Evolutionary conservation across 2,888 invertebrate species (phyloP).

Genomic region (Caenorhabditis sulstoni): DNA sequence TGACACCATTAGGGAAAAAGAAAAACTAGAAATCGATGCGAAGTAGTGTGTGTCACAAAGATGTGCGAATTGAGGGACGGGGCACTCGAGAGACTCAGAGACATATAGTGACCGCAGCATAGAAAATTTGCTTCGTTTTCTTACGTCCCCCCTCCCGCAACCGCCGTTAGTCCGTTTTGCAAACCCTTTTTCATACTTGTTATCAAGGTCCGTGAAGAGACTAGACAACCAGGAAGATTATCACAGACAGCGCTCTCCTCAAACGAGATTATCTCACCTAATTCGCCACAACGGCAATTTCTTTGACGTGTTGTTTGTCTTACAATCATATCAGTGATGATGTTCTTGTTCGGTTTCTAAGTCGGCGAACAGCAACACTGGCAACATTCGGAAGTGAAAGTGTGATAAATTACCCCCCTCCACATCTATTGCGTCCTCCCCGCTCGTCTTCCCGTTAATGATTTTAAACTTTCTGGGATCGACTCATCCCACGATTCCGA

Average conservation of each 20-base stretch:
- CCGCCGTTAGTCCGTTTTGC: slow-evolving; percentile 4
- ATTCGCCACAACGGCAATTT: slow-evolving; percentile 28
- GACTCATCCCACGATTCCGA: slow-evolving; percentile 11
- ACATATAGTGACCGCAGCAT: slow-evolving; percentile 47
- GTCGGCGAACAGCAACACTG: slow-evolving; percentile 38
- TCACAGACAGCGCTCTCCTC: slow-evolving; percentile 39
- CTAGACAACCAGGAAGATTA: slow-evolving; percentile 19
- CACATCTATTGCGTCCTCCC: slow-evolving; percentile 26
- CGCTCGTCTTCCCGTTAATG: slow-evolving; percentile 38
- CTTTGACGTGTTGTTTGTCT: slow-evolving; percentile 36
- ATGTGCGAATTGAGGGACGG: slow-evolving; percentile 55
- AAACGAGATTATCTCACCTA: slow-evolving; percentile 39
- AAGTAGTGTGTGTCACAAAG: slow-evolving; percentile 60
- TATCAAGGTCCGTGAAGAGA: slow-evolving; percentile 21
- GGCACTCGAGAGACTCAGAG: slow-evolving; percentile 55
- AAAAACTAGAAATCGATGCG: slow-evolving; percentile 58
- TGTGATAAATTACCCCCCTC: slow-evolving; percentile 45
- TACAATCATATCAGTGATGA: slow-evolving; percentile 36
- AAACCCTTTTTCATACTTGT: slow-evolving; percentile 30
- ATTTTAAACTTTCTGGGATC: slow-evolving; percentile 50
- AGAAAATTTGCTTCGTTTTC: slow-evolving; percentile 47
- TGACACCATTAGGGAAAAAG: slow-evolving; percentile 48
- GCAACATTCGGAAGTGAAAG: slow-evolving; percentile 54
- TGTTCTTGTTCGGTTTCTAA: slow-evolving; percentile 34
- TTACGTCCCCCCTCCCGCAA: slow-evolving; percentile 15